Evolutionary conservation across 2,797 vertebrate genomes (phyloP).

Genomic region (Lepus oiostolus): DNA sequence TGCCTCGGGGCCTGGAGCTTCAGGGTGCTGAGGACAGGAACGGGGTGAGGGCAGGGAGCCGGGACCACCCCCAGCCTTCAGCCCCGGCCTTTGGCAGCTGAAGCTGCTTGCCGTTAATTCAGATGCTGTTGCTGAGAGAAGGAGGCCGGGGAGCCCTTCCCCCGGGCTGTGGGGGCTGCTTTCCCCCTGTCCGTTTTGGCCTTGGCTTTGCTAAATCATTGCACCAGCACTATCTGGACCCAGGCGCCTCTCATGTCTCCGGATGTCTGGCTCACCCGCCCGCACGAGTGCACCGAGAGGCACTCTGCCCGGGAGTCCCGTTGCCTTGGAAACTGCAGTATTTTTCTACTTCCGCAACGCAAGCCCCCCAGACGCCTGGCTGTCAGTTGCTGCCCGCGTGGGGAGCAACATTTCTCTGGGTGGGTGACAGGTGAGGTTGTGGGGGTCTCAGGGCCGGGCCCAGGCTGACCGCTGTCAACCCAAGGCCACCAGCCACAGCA

Average conservation of each 20-base stretch:
- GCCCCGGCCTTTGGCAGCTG: background rate
- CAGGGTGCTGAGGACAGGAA: background rate
- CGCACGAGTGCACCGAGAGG: background rate
- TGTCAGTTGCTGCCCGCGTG: background rate
- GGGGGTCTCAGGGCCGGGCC: background rate
- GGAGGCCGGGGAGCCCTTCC: slow-evolving; percentile 24
- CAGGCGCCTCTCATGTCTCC: background rate
- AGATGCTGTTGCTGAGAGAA: slow-evolving; percentile 45
- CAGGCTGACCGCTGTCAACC: background rate
- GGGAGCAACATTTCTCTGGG: rapidly evolving
- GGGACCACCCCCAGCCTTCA: background rate
- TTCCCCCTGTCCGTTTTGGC: slow-evolving; percentile 26
- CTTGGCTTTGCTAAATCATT: slow-evolving; percentile 61
- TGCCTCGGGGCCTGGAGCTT: background rate
- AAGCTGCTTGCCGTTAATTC: slow-evolving; percentile 70
- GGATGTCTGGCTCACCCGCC: slow-evolving; percentile 32
- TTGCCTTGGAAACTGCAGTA: slow-evolving; percentile 84
- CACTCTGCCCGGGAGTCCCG: slow-evolving; percentile 24
- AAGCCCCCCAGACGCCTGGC: slow-evolving; percentile 20
- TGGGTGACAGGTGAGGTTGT: background rate
- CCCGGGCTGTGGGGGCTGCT: background rate
- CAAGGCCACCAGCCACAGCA: too few species aligned
- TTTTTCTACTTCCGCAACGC: slow-evolving; percentile 54
- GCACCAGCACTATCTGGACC: slow-evolving; percentile 49
- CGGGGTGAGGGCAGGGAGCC: background rate